Evolutionary conservation across 2,797 vertebrate genomes (phyloP).

Genomic region (Babyrousa celebensis): DNA sequence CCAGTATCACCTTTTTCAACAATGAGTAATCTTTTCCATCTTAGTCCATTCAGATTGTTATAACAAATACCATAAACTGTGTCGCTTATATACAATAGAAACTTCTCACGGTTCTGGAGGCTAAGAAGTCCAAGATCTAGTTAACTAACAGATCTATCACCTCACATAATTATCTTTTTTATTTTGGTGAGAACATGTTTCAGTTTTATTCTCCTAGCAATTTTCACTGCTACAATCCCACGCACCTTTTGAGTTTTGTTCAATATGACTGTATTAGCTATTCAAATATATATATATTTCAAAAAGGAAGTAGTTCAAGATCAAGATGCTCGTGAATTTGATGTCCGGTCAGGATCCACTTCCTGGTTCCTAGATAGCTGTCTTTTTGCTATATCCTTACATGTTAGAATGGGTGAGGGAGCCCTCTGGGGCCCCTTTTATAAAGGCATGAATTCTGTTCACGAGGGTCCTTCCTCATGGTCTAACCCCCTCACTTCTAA

Average conservation of each 20-base stretch:
- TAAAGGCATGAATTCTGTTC: not conserved
- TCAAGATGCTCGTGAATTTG: not conserved
- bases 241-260: not conserved
- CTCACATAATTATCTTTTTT: not conserved
- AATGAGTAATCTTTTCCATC: conserved; percentile 30
- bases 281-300: not conserved
- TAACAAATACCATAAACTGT: not conserved
- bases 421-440: not conserved
- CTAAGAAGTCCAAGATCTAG: not conserved
- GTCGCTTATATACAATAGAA: not conserved
- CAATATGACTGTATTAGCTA: not conserved
- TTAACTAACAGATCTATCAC: not conserved
- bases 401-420: not conserved
- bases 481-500: not conserved
- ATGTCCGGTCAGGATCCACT: not conserved
- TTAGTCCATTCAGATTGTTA: not conserved
- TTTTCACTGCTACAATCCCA: not conserved
- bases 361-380: not conserved
- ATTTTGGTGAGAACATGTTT: not conserved
- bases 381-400: not conserved
- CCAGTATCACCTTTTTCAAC: not conserved
- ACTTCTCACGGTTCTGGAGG: not conserved
- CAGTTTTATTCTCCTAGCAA: not conserved
- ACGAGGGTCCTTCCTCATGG: not conserved
- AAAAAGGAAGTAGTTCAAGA: not conserved